These are phyloP conservation scores for Rhynchophorus ferrugineus DNA, from an alignment of 1,140 invertebrate genomes.

Conservation along the genomic window DNA sequence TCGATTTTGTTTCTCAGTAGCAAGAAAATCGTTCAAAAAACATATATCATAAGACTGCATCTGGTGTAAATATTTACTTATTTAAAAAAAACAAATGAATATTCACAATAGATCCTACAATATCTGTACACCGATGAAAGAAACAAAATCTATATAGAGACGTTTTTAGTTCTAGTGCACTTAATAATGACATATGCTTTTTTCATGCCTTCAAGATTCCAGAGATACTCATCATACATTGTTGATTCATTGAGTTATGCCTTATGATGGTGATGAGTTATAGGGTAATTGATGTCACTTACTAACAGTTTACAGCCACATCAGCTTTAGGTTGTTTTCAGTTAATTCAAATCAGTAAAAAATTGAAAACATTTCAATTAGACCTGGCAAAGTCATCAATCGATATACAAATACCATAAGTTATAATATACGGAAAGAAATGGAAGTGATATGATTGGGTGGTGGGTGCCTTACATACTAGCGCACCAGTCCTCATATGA, in stretches of 20 bases:
- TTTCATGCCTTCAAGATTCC: constrained; percentile 40
- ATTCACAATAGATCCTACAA: neutral
- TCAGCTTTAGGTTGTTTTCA: neutral
- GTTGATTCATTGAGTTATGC: constrained; percentile 30
- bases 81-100: neutral
- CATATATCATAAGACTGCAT: neutral
- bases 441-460: too few relatives aligned
- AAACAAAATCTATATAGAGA: constrained; percentile 1
- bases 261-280: constrained; percentile 11
- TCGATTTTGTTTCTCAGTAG: constrained; percentile 2
- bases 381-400: too few relatives aligned
- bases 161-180: neutral
- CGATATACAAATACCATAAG: too few relatives aligned
- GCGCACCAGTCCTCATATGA: too few relatives aligned
- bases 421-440: too few relatives aligned
- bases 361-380: too few relatives aligned
- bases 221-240: constrained; percentile 41
- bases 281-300: constrained; percentile 20
- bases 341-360: neutral
- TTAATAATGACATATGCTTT: constrained; percentile 22
- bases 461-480: too few relatives aligned
- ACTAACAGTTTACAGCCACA: constrained; percentile 8
- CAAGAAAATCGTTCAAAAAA: neutral
- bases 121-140: neutral
- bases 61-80: too few relatives aligned